Evolutionary conservation across 2,888 invertebrate species (phyloP).

Genomic region (Formica aserva): DNA sequence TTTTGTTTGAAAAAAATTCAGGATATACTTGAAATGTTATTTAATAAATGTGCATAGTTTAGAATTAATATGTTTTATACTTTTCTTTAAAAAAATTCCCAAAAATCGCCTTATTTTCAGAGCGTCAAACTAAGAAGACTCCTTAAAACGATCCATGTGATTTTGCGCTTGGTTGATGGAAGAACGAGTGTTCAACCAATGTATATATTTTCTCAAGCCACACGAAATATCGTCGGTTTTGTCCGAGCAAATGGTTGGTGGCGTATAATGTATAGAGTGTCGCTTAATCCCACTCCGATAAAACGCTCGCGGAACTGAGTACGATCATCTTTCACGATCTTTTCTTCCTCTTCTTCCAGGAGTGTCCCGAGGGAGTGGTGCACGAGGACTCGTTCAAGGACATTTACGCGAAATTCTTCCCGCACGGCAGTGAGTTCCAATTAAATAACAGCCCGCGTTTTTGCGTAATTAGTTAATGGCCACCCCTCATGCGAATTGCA

Average conservation of each 20-base stretch:
- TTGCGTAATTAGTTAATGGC: conserved; percentile 72
- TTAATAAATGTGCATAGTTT: too few relatives aligned
- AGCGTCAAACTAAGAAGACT: too few relatives aligned
- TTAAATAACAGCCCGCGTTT: conserved; percentile 68
- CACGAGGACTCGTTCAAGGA: conserved; percentile 99
- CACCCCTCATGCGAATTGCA: conserved; percentile 85
- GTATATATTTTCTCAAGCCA: not conserved
- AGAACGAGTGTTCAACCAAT: not conserved
- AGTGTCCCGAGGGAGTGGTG: conserved; percentile 98
- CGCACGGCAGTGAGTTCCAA: conserved; percentile 96
- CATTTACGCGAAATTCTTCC: conserved; percentile 99
- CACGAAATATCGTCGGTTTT: conserved; percentile 1
- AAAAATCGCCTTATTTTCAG: too few relatives aligned
- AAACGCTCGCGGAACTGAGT: conserved; percentile 15
- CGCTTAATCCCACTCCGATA: conserved; percentile 17
- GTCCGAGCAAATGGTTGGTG: conserved; percentile 5
- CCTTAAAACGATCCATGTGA: not conserved
- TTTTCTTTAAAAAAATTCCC: too few relatives aligned
- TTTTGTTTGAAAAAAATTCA: too few relatives aligned
- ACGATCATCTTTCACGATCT: conserved; percentile 32
- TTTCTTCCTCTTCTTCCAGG: conserved; percentile 88
- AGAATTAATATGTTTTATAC: too few relatives aligned
- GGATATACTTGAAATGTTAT: too few relatives aligned
- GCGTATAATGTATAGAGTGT: not conserved
- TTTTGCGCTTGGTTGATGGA: not conserved